Percentiles rank a stretch among this genome's conserved stretches.
These are phyloP conservation scores for Troides aeacus DNA, from an alignment of 2,888 invertebrate genomes.

Conservation along the genomic window DNA sequence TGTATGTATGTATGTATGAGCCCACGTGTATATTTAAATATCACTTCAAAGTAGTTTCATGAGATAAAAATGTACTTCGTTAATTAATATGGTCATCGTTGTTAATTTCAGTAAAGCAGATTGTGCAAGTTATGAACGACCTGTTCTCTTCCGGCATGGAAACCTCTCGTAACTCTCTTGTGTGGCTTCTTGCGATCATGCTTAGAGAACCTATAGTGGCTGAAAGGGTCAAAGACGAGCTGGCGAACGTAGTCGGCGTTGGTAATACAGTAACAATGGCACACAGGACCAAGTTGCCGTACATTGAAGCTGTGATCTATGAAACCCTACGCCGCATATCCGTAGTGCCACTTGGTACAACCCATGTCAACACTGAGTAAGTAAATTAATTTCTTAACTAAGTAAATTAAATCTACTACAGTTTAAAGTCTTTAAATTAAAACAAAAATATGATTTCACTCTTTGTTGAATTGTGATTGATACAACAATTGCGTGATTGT, in stretches of 20 bases:
- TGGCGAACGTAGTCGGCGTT: conserved; percentile 86
- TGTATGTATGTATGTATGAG: too few relatives aligned
- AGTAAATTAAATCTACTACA: not conserved
- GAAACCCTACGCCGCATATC: conserved; percentile 89
- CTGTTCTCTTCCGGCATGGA: conserved; percentile 94
- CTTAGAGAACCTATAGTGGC: conserved; percentile 87
- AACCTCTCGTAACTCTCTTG: conserved; percentile 89
- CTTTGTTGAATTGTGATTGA: too few relatives aligned
- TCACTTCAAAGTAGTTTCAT: too few relatives aligned
- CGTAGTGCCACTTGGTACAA: conserved; percentile 91
- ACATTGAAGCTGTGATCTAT: conserved; percentile 89
- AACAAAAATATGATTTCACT: too few relatives aligned
- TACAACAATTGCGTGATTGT: too few relatives aligned
- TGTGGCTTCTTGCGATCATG: conserved; percentile 92
- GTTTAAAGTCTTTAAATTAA: too few relatives aligned
- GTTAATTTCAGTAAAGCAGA: conserved; percentile 83
- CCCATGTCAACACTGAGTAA: conserved; percentile 90
- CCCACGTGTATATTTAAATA: too few relatives aligned
- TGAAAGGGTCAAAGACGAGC: conserved; percentile 86
- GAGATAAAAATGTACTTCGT: too few relatives aligned
- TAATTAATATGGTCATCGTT: conserved; percentile 33
- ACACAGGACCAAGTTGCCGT: conserved; percentile 85
- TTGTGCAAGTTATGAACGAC: conserved; percentile 92
- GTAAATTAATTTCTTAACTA: conserved; percentile 38
- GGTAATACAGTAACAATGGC: conserved; percentile 85